Percentiles rank a stretch among this genome's conserved stretches.
phyloP scores from a whole-genome alignment of 1,140 invertebrate genomes.

The Liolophura sinensis region DNA sequence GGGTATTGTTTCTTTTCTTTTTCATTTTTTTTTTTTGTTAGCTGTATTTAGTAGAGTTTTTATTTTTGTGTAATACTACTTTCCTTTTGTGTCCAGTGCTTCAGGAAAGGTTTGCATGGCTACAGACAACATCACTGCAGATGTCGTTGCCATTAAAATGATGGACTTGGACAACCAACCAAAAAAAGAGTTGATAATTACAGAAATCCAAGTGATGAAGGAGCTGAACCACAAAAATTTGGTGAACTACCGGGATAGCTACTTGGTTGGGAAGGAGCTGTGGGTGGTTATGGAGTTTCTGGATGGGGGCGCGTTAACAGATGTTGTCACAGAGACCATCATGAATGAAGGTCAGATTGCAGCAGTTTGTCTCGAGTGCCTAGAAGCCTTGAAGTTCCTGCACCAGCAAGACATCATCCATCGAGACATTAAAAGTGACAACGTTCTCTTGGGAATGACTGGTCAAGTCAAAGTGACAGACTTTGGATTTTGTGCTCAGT shows the following conservation, averaged over 20 bases:
- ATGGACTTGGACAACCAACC: constrained; percentile 63
- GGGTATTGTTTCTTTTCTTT: too few species aligned
- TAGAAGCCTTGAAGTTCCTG: constrained; percentile 95
- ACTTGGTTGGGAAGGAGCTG: constrained; percentile 73
- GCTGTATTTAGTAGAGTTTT: too few species aligned
- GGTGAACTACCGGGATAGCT: constrained; percentile 81
- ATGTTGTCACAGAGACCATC: constrained; percentile 65
- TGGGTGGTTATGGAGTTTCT: constrained; percentile 67
- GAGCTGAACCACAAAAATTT: constrained; percentile 59
- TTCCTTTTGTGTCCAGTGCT: constrained; percentile 48
- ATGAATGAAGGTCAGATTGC: constrained; percentile 88
- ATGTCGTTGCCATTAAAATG: constrained; percentile 62
- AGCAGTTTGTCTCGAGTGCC: constrained; percentile 87
- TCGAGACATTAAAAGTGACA: constrained; percentile 62
- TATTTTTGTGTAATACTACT: neutral
- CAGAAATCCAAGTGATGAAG: constrained; percentile 63
- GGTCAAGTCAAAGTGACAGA: constrained; percentile 59
- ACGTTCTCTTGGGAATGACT: constrained; percentile 58
- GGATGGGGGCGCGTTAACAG: constrained; percentile 64
- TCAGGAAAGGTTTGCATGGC: constrained; percentile 61
- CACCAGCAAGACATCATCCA: constrained; percentile 98
- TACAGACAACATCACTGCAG: constrained; percentile 30
- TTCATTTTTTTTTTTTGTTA: too few species aligned
- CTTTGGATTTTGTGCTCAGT: constrained; percentile 61
- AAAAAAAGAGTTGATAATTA: constrained; percentile 64